These are phyloP conservation scores for Nasonia longicornis DNA, from an alignment of 1,140 invertebrate species.

Conservation along the genomic window DNA sequence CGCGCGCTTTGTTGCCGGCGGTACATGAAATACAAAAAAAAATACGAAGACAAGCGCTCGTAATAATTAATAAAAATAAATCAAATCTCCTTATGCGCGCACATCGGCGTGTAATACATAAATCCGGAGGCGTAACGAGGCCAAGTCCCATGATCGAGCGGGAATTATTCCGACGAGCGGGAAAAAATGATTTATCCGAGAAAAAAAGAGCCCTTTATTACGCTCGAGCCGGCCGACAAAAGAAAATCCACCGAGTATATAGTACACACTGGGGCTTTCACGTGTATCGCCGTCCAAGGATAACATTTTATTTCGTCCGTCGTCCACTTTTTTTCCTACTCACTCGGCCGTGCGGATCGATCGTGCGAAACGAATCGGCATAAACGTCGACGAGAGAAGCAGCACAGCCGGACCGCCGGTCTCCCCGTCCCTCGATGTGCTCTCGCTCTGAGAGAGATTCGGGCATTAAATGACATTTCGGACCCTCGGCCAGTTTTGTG, in stretches of 20 bases:
- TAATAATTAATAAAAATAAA: too few relatives aligned
- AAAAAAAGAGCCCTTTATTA: conserved; percentile 18
- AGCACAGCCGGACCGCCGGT: background rate
- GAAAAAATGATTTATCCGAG: conserved; percentile 22
- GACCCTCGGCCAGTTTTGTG: conserved; percentile 56
- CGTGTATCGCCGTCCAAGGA: conserved; percentile 17
- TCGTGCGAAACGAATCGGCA: conserved; percentile 48
- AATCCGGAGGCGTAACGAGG: background rate
- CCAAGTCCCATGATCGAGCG: background rate
- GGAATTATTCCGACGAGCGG: background rate
- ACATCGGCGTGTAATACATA: background rate
- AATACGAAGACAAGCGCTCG: background rate
- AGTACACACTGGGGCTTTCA: background rate
- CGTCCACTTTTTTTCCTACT: background rate
- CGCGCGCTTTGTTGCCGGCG: too few relatives aligned
- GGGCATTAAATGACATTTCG: conserved; percentile 60
- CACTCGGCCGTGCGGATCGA: conserved; percentile 33
- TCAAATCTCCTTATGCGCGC: background rate
- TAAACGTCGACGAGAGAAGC: background rate
- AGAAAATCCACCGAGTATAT: background rate
- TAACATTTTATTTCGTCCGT: conserved; percentile 18
- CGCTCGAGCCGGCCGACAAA: background rate
- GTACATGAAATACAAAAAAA: background rate
- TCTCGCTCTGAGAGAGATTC: conserved; percentile 41
- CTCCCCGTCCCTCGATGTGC: conserved; percentile 14